A percentile compares a stretch with the other conserved stretches of the same genome.
phyloP scores from a whole-genome alignment of 2,888 invertebrate species.

The Andrena fulva region DNA sequence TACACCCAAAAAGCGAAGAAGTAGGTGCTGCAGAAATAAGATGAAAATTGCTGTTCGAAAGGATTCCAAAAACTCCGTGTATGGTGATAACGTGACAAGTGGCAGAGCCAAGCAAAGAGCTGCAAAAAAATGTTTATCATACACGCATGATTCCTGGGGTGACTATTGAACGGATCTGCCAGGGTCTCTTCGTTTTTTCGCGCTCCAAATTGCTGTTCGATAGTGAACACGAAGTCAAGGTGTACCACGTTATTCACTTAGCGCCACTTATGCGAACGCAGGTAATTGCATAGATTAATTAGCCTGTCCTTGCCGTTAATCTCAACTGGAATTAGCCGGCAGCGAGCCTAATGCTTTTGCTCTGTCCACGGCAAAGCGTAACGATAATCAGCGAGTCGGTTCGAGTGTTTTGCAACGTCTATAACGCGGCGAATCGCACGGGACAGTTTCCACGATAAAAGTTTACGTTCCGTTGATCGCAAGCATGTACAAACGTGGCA shows the following conservation, averaged over 20 bases:
- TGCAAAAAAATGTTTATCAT: not conserved
- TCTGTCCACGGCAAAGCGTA: constrained; percentile 26
- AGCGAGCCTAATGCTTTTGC: constrained; percentile 42
- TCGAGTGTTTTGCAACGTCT: constrained; percentile 19
- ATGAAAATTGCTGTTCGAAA: no score
- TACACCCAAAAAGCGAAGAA: not conserved
- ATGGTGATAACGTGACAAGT: not conserved
- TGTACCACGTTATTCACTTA: constrained; percentile 53
- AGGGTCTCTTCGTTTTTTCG: constrained; percentile 8
- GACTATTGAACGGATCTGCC: constrained; percentile 19
- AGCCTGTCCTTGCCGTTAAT: constrained; percentile 59
- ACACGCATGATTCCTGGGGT: not conserved
- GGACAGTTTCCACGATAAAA: not conserved
- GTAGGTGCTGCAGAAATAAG: no score
- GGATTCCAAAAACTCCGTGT: not conserved
- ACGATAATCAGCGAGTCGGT: constrained; percentile 29
- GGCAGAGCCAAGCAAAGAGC: not conserved
- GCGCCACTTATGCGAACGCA: constrained; percentile 30
- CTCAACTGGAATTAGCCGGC: constrained; percentile 44
- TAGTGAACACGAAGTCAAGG: constrained; percentile 43
- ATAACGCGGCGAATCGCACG: not conserved
- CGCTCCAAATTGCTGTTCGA: constrained; percentile 46
- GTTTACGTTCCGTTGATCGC: not conserved
- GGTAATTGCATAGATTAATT: constrained; percentile 62
- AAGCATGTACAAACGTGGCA: not conserved